These are phyloP conservation scores for Lateolabrax maculatus DNA, from an alignment of 2,797 vertebrate species.

Conservation along the genomic window DNA sequence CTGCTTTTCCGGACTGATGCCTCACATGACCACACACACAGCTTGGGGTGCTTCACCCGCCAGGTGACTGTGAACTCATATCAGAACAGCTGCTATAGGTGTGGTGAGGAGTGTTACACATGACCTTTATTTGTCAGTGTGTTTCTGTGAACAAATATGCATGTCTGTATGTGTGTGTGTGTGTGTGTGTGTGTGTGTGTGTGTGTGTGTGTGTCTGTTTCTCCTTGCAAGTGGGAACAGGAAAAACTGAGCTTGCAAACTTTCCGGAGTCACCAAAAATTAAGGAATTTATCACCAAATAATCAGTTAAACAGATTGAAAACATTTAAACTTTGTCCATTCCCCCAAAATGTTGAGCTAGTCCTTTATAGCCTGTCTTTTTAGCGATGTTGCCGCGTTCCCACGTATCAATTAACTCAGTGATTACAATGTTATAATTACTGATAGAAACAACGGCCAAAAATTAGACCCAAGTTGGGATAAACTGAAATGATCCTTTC, in stretches of 20 bases:
- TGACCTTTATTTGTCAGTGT: conserved; percentile 45
- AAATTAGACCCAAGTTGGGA: not conserved
- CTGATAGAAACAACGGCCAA: not conserved
- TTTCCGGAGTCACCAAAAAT: not conserved
- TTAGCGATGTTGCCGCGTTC: not conserved
- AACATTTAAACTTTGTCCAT: not conserved
- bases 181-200: not conserved
- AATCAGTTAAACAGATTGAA: conserved; percentile 5
- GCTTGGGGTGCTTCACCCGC: conserved; percentile 34
- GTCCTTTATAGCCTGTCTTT: not conserved
- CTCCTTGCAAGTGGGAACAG: not conserved
- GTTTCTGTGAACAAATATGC: conserved; percentile 4
- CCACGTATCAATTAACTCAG: not conserved
- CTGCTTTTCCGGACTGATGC: conserved; percentile 14
- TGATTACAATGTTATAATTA: not conserved
- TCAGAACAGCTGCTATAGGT: conserved; percentile 53
- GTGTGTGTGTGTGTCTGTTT: not conserved
- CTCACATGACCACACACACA: conserved; percentile 43
- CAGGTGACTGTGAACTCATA: conserved; percentile 54
- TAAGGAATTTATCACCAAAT: not conserved
- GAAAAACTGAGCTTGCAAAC: not conserved
- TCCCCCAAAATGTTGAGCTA: not conserved
- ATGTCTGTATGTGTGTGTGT: not conserved
- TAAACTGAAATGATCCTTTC: conserved; percentile 4
- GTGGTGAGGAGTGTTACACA: conserved; percentile 46